Evolutionary conservation across 2,888 invertebrate species (phyloP).

Genomic region (Chorisops tibialis): DNA sequence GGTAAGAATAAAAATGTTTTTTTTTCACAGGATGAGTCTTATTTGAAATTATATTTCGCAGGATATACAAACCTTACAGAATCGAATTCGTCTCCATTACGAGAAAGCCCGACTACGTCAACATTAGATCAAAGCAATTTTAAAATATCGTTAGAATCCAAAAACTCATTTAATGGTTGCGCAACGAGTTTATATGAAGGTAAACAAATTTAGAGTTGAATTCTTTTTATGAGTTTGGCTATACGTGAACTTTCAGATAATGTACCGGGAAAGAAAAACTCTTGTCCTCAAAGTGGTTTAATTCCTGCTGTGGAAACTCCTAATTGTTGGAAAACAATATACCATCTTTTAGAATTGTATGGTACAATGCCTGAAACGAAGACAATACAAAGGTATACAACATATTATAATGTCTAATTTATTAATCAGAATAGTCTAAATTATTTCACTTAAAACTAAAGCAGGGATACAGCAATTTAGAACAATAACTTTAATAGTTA

Average conservation of each 20-base stretch:
- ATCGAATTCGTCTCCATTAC: constrained; percentile 64
- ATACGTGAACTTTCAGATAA: too few relatives aligned
- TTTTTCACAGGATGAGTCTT: too few relatives aligned
- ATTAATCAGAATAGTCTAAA: too few relatives aligned
- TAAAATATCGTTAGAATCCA: constrained; percentile 47
- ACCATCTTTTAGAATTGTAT: constrained; percentile 86
- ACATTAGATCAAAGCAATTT: constrained; percentile 46
- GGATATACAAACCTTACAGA: constrained; percentile 81
- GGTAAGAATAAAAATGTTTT: constrained; percentile 34
- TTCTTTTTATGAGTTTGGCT: constrained; percentile 40
- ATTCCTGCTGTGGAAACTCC: constrained; percentile 56
- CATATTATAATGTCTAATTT: background rate
- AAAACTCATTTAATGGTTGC: constrained; percentile 49
- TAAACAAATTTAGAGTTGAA: constrained; percentile 3
- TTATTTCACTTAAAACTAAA: too few relatives aligned
- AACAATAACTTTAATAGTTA: too few relatives aligned
- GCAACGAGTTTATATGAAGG: constrained; percentile 42
- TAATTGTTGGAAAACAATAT: constrained; percentile 92
- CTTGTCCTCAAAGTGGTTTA: constrained; percentile 38
- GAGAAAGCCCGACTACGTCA: constrained; percentile 61
- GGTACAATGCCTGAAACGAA: constrained; percentile 94
- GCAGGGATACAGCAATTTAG: too few relatives aligned
- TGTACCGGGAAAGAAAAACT: constrained; percentile 44
- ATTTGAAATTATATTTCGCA: constrained; percentile 13
- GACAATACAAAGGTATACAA: constrained; percentile 61